Evolutionary conservation across 2,797 vertebrate genomes (phyloP).

Genomic region (Gymnoscopelus microlampas): DNA sequence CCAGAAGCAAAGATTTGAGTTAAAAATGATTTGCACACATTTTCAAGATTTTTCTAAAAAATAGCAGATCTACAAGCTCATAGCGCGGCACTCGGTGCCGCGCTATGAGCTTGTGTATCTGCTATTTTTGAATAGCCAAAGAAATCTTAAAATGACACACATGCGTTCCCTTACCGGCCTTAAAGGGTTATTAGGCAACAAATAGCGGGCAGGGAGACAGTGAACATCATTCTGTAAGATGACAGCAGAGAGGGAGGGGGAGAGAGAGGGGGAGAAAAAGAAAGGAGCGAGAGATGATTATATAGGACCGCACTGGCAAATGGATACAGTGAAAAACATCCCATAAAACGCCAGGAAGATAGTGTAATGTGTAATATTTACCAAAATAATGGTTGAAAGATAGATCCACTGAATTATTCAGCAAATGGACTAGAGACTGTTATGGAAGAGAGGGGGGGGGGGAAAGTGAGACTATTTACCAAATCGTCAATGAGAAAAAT

Average conservation of each 20-base stretch:
- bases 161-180: too few species aligned
- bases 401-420: slow-evolving; percentile 64
- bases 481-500: slow-evolving; percentile 52
- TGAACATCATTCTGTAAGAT: slow-evolving; percentile 17
- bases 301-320: slow-evolving; percentile 54
- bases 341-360: slow-evolving; percentile 58
- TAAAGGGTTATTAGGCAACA: slow-evolving; percentile 67
- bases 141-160: too few species aligned
- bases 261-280: slow-evolving; percentile 20
- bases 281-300: slow-evolving; percentile 50
- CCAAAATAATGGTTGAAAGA: slow-evolving; percentile 50
- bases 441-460: slow-evolving; percentile 21
- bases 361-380: slow-evolving; percentile 62
- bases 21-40: too few species aligned
- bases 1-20: too few species aligned
- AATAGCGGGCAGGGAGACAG: slow-evolving; percentile 42
- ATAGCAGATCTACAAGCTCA: too few species aligned
- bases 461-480: slow-evolving; percentile 45
- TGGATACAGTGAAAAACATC: slow-evolving; percentile 58
- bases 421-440: slow-evolving; percentile 39
- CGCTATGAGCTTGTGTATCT: too few species aligned
- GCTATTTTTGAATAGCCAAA: too few species aligned
- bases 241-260: slow-evolving; percentile 29
- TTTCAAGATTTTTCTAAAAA: too few species aligned
- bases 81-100: too few species aligned